phyloP scores from a whole-genome alignment of 2,797 vertebrate genomes.

The Podarcis siculus region DNA sequence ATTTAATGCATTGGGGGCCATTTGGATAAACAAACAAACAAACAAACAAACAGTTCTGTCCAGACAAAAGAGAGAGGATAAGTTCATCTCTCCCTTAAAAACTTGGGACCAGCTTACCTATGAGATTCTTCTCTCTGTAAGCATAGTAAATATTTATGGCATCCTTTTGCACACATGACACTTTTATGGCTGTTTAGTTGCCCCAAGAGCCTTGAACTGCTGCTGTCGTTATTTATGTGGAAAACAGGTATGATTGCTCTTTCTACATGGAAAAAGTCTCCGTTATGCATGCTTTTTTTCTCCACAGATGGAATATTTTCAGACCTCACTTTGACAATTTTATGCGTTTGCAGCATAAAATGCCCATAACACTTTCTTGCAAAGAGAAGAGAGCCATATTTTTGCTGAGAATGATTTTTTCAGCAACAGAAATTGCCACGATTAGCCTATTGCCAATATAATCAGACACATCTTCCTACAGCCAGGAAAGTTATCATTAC shows the following conservation, averaged over 20 bases:
- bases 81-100: too few species aligned
- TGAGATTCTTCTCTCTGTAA: not conserved
- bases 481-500: too few species aligned
- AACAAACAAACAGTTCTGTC: too few species aligned
- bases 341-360: not conserved
- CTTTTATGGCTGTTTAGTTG: not conserved
- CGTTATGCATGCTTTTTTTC: not conserved
- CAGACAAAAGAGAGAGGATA: too few species aligned
- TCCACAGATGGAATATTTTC: not conserved
- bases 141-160: not conserved
- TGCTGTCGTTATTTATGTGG: not conserved
- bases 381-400: not conserved
- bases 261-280: not conserved
- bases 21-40: too few species aligned
- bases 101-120: too few species aligned
- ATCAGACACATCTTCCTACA: not conserved
- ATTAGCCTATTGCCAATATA: not conserved
- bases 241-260: not conserved
- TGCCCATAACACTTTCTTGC: not conserved
- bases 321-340: not conserved
- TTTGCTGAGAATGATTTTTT: not conserved
- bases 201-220: not conserved
- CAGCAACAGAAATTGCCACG: not conserved
- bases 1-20: too few species aligned
- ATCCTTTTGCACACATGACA: not conserved